Percentiles rank a stretch among this genome's conserved stretches.
These are phyloP conservation scores for Fistularia tabacaria DNA, from an alignment of 2,797 vertebrate species.

Conservation along the genomic window DNA sequence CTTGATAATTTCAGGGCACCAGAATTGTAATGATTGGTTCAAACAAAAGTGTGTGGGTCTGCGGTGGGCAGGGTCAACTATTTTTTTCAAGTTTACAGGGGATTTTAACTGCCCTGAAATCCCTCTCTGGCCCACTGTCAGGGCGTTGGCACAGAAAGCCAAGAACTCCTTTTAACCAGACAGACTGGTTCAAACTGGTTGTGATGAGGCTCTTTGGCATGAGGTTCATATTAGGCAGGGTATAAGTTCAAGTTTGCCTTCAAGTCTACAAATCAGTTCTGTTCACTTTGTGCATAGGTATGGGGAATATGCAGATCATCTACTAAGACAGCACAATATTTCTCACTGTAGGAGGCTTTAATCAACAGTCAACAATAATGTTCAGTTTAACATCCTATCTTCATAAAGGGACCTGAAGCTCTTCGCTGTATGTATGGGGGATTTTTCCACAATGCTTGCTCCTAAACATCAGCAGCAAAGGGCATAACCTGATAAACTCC, in stretches of 20 bases:
- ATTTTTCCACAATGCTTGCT: slow-evolving; percentile 67
- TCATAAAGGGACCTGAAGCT: slow-evolving; percentile 33
- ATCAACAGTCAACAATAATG: slow-evolving; percentile 39
- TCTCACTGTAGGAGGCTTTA: slow-evolving; percentile 18
- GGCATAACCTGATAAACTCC: slow-evolving; percentile 66
- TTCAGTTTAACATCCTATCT: slow-evolving; percentile 51
- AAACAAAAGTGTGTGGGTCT: slow-evolving; percentile 66
- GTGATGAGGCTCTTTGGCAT: slow-evolving; percentile 28
- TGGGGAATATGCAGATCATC: slow-evolving; percentile 15
- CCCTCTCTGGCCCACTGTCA: slow-evolving; percentile 56
- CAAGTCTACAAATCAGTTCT: too few species aligned
- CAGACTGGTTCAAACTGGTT: slow-evolving; percentile 61
- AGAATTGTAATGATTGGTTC: slow-evolving; percentile 76
- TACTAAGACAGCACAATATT: slow-evolving; percentile 34
- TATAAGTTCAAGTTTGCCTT: slow-evolving; percentile 16
- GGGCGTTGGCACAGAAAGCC: slow-evolving; percentile 68
- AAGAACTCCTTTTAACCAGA: slow-evolving; percentile 57
- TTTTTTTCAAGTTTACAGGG: slow-evolving; percentile 61
- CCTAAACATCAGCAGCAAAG: slow-evolving; percentile 53
- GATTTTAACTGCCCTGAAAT: slow-evolving; percentile 61
- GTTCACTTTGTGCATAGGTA: too few species aligned
- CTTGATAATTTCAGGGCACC: slow-evolving; percentile 72
- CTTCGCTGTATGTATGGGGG: slow-evolving; percentile 51
- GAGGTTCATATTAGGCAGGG: slow-evolving; percentile 11
- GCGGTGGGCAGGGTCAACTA: slow-evolving; percentile 72